Base-by-base conservation (phyloP, 2,113 vertebrate species). In the Nycticryphes semicollaris region DNA sequence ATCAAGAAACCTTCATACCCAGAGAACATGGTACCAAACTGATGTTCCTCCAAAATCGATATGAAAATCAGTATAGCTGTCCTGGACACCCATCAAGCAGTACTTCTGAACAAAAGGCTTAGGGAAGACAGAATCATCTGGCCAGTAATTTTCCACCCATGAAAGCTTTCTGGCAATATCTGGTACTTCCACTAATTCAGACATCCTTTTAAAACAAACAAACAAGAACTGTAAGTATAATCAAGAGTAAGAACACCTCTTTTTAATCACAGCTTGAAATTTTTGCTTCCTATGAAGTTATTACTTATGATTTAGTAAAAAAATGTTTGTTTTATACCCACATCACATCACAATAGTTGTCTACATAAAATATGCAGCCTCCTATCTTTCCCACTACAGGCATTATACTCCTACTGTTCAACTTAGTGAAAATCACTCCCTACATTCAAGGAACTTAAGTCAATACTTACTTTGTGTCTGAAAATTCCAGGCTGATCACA, bases 71-170 rank as follows among this genome's bases (percentile, higher is more conserved):
- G 99, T 99, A 83, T 99, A 99, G 97, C 99, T 99, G 97, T 99
- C 98, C 97, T 99, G 99, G 93, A 99, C 99, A 64, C 99, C 99
- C 99, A 99, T 99, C 79, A 99, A 98, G 93, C 99, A 99, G 94
- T 99, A 99, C 98, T 99, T 99, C 98, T 99, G 99, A 97, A 99
- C 99, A 96, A 99, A 99, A 72, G 99, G 99, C 94, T 99, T 99
- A 82, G 99, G 99, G 97, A 99, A 99, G 96, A 99, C 99, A 74
- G 99, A 99, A 96, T 99, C 99, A 60, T 99, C 99, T 10, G 99
- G 99, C 99, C 99, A 99, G 89, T 99, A 99, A 97, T 99, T 99
- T 98, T 99, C 99, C 41, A 99, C 99, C 99, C 99, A 99, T 14
- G 99, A 99, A 98, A 99, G 99, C 96, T 99, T 99, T 98, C 98